phyloP scores from a whole-genome alignment of 2,888 invertebrate genomes.

The Terebella lapidaria region DNA sequence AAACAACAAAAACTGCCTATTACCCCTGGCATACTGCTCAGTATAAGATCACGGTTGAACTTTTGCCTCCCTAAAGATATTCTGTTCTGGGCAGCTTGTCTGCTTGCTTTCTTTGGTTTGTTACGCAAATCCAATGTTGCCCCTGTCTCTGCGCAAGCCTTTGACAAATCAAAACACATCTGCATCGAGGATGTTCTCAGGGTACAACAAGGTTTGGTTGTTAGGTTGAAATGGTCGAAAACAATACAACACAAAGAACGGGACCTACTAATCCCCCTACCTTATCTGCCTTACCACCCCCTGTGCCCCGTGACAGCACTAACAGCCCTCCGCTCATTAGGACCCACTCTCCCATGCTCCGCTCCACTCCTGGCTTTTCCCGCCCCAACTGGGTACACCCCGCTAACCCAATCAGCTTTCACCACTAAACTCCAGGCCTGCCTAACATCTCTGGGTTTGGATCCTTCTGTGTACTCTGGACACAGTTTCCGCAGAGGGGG shows the following conservation, averaged over 20 bases:
- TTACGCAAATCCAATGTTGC: neutral
- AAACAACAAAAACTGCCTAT: neutral
- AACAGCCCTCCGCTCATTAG: neutral
- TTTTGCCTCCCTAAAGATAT: neutral
- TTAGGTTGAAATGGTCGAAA: no score
- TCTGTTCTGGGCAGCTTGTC: neutral
- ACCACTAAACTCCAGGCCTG: neutral
- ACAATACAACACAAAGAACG: no score
- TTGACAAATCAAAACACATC: no score
- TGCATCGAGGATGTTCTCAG: no score
- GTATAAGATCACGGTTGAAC: neutral
- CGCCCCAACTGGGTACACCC: neutral
- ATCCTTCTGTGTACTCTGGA: neutral
- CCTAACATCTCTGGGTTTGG: no score
- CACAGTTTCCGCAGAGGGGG: neutral
- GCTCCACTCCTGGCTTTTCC: neutral
- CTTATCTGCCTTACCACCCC: no score
- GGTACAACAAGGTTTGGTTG: no score
- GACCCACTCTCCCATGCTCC: neutral
- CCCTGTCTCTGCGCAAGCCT: neutral
- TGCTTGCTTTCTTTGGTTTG: neutral
- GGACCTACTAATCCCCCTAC: no score
- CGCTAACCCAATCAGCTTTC: neutral
- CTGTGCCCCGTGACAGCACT: no score
- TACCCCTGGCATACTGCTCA: neutral